These are phyloP conservation scores for Lithobius niger DNA, from an alignment of 1,140 invertebrate genomes.

Conservation along the genomic window DNA sequence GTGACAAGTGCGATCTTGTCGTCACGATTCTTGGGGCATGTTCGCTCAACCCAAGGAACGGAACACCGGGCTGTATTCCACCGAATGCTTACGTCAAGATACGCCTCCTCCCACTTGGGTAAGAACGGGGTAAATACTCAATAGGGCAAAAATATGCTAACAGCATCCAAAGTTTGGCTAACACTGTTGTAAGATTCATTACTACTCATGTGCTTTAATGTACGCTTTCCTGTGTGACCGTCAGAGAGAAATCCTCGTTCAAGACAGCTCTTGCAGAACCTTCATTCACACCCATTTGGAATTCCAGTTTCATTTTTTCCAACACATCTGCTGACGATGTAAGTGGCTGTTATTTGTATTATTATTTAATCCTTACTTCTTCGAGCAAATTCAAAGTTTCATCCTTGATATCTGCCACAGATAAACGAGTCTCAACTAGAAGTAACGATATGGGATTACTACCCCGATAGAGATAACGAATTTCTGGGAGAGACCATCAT, in stretches of 20 bases:
- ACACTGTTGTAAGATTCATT: too few relatives aligned
- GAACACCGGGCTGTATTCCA: slow-evolving; percentile 44
- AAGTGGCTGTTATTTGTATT: too few relatives aligned
- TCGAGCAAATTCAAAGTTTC: too few relatives aligned
- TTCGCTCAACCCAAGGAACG: slow-evolving; percentile 59
- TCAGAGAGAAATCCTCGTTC: slow-evolving; percentile 10
- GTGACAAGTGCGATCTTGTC: slow-evolving; percentile 61
- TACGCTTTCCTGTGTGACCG: too few relatives aligned
- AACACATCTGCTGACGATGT: slow-evolving; percentile 59
- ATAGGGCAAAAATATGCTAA: too few relatives aligned
- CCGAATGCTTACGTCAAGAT: slow-evolving; percentile 72
- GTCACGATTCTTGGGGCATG: slow-evolving; percentile 69
- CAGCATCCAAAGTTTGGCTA: too few relatives aligned
- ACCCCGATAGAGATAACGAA: slow-evolving; percentile 60
- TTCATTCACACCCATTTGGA: slow-evolving; percentile 74
- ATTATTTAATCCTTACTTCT: too few relatives aligned
- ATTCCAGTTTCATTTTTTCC: slow-evolving; percentile 67
- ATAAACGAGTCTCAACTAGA: slow-evolving; percentile 63
- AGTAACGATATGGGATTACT: slow-evolving; percentile 73
- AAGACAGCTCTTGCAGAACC: slow-evolving; percentile 68
- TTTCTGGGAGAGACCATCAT: slow-evolving; percentile 66
- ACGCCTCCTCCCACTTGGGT: slow-evolving; percentile 47
- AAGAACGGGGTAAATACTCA: too few relatives aligned
- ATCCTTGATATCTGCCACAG: too few relatives aligned
- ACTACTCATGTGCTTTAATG: too few relatives aligned